Evolutionary conservation across 2,888 invertebrate genomes (phyloP).

Genomic region (Theretra japonica): DNA sequence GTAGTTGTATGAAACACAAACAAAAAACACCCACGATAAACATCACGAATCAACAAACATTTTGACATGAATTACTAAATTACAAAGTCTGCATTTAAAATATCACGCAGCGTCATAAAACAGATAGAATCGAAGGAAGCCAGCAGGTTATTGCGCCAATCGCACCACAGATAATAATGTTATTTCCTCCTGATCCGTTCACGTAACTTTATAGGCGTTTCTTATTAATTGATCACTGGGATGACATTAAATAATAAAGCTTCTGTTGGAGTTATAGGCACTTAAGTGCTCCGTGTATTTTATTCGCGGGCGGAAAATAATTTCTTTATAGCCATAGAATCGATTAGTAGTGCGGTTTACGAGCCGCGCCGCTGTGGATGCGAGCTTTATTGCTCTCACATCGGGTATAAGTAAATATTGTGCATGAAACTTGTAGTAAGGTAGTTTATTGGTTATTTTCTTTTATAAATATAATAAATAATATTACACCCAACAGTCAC

Average conservation of each 20-base stretch:
- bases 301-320: slow-evolving; percentile 57
- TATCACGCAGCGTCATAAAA: neutral
- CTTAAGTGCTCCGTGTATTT: slow-evolving; percentile 41
- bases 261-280: slow-evolving; percentile 48
- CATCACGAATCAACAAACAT: too few species aligned
- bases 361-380: slow-evolving; percentile 50
- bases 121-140: neutral
- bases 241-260: slow-evolving; percentile 22
- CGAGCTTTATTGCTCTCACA: slow-evolving; percentile 44
- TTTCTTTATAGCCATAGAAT: slow-evolving; percentile 64
- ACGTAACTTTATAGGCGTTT: slow-evolving; percentile 10
- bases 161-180: slow-evolving; percentile 5
- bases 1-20: too few species aligned
- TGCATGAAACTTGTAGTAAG: slow-evolving; percentile 18
- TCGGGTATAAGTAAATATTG: slow-evolving; percentile 33
- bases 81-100: neutral
- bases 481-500: too few species aligned
- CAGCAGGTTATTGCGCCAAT: neutral
- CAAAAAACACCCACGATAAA: too few species aligned
- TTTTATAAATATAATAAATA: too few species aligned
- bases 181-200: slow-evolving; percentile 2
- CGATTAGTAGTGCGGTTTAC: slow-evolving; percentile 62
- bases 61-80: too few species aligned
- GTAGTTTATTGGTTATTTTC: neutral
- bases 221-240: slow-evolving; percentile 19